phyloP scores from a whole-genome alignment of 1,140 invertebrate genomes.

The Aricia agestis region DNA sequence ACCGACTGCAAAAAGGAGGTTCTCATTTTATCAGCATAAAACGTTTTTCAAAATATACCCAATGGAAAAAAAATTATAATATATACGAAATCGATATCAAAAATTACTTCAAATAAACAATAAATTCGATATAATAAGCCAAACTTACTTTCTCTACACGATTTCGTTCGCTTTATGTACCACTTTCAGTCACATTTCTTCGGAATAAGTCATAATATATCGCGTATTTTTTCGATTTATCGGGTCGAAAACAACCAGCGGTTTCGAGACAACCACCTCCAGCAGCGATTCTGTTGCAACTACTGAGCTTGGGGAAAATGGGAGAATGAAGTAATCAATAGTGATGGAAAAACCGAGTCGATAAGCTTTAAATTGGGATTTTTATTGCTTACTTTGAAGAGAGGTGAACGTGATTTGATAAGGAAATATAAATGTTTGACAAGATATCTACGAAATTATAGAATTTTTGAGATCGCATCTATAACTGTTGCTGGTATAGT shows the following conservation, averaged over 20 bases:
- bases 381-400: background rate
- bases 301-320: conserved; percentile 47
- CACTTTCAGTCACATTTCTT: conserved; percentile 46
- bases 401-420: background rate
- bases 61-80: no score
- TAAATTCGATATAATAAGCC: background rate
- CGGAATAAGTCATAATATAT: conserved; percentile 22
- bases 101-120: background rate
- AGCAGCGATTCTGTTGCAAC: conserved; percentile 23
- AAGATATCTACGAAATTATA: no score
- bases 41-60: no score
- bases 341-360: conserved; percentile 31
- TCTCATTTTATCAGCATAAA: no score
- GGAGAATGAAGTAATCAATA: conserved; percentile 53
- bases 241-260: conserved; percentile 14
- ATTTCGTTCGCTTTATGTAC: background rate
- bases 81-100: background rate
- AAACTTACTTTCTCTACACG: background rate
- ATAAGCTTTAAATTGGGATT: conserved; percentile 7
- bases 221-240: background rate
- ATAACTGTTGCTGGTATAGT: no score
- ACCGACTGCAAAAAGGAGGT: no score
- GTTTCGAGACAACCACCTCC: conserved; percentile 19
- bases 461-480: no score
- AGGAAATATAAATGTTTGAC: no score